Conservation (phyloP, 2,888 invertebrate genomes). For the Melieria picta region DNA sequence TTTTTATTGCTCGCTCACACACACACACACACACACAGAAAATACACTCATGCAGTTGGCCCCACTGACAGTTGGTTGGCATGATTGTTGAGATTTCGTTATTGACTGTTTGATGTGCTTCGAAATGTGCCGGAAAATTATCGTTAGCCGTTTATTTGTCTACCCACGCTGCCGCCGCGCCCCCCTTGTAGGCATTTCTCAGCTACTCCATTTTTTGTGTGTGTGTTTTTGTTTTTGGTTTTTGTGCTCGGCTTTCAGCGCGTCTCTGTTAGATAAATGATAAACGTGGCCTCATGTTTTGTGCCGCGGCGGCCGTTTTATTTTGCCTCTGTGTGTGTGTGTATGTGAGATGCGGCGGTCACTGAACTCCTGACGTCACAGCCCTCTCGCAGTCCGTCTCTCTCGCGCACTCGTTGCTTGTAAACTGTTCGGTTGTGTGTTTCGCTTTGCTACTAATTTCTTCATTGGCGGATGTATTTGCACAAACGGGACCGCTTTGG, state of each 20-base stretch:
- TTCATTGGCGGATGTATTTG: no score
- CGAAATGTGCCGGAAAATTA: no score
- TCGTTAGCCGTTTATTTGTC: not conserved
- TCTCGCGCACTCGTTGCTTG: not conserved
- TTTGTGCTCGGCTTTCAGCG: not conserved
- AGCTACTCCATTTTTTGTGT: not conserved
- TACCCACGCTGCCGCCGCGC: not conserved
- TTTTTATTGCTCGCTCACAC: conserved; percentile 13
- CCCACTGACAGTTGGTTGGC: not conserved
- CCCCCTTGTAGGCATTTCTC: not conserved
- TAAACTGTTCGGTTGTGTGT: not conserved
- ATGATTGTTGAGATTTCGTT: not conserved
- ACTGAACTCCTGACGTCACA: conserved; percentile 31
- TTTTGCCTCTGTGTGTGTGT: no score
- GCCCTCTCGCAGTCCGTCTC: conserved; percentile 2
- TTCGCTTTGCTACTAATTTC: no score
- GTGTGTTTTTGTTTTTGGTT: not conserved
- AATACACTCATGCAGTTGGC: not conserved
- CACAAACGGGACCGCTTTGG: no score
- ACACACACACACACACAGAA: not conserved
- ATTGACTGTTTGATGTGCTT: no score
- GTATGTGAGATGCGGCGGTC: not conserved
- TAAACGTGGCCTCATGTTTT: no score
- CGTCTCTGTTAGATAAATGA: no score
- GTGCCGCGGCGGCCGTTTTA: no score